Evolutionary conservation across 2,113 vertebrate genomes (phyloP).

Genomic region (Fukomys damarensis): DNA sequence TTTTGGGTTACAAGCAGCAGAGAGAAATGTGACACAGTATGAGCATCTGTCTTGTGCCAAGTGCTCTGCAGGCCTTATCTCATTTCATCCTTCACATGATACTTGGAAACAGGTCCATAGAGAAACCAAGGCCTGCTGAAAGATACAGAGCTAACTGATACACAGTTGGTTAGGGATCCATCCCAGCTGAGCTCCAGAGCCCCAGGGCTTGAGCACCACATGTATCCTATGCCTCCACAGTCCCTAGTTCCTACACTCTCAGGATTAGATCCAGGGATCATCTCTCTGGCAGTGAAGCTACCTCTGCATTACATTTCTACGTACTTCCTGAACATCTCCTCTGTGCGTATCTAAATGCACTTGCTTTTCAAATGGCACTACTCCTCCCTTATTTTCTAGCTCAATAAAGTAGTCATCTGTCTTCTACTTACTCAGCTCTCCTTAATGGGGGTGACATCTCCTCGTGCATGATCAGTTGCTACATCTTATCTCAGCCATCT

Average conservation of each 20-base stretch:
- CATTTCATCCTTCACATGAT: neutral
- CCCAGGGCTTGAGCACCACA: neutral
- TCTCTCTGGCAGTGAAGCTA: neutral
- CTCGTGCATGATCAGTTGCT: neutral
- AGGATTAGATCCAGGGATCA: neutral
- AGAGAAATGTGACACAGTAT: neutral
- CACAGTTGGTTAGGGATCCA: neutral
- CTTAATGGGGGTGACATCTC: neutral
- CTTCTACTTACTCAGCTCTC: neutral
- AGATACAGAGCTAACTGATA: neutral
- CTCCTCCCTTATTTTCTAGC: neutral
- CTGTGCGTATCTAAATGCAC: neutral
- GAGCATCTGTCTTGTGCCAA: neutral
- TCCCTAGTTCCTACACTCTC: neutral
- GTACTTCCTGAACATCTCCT: neutral
- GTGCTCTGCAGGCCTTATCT: neutral
- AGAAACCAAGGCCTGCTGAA: neutral
- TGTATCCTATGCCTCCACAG: fast-evolving
- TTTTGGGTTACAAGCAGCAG: neutral
- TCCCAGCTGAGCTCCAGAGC: neutral
- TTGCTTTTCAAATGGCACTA: neutral
- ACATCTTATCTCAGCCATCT: neutral
- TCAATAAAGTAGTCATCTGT: neutral
- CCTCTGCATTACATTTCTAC: neutral
- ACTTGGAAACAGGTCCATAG: neutral